Conservation (phyloP, 2,888 invertebrate species). For the Lasioglossum vierecki region DNA sequence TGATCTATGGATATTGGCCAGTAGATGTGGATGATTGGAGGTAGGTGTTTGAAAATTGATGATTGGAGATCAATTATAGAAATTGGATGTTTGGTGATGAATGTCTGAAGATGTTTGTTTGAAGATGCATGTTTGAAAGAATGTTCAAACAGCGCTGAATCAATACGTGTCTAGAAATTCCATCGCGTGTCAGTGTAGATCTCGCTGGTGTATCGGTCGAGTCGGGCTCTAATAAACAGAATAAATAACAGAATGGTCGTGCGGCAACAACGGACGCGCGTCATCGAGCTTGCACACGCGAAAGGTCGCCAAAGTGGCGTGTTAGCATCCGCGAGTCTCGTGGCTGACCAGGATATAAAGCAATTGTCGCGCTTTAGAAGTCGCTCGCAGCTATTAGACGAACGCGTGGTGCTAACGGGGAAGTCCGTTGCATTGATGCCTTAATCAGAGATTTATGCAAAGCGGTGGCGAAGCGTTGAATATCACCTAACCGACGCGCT, state of each 20-base stretch:
- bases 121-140: background rate
- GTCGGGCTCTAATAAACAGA: constrained; percentile 12
- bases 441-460: constrained; percentile 71
- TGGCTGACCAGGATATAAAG: constrained; percentile 60
- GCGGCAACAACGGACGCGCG: constrained; percentile 31
- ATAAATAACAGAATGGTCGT: constrained; percentile 27
- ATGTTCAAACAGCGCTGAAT: background rate
- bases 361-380: constrained; percentile 72
- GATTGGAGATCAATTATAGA: too few species aligned
- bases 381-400: constrained; percentile 48
- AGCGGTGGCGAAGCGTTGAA: constrained; percentile 2
- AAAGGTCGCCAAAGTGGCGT: constrained; percentile 21
- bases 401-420: constrained; percentile 45
- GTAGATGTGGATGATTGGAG: too few species aligned
- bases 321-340: constrained; percentile 25
- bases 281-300: constrained; percentile 26
- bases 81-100: background rate
- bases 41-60: too few species aligned
- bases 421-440: constrained; percentile 69
- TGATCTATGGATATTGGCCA: too few species aligned
- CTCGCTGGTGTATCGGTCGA: background rate
- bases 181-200: background rate
- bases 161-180: background rate
- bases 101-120: background rate
- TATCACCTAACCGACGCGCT: background rate